Evolutionary conservation across 1,140 invertebrate genomes (phyloP).

Genomic region (Nasonia longicornis): DNA sequence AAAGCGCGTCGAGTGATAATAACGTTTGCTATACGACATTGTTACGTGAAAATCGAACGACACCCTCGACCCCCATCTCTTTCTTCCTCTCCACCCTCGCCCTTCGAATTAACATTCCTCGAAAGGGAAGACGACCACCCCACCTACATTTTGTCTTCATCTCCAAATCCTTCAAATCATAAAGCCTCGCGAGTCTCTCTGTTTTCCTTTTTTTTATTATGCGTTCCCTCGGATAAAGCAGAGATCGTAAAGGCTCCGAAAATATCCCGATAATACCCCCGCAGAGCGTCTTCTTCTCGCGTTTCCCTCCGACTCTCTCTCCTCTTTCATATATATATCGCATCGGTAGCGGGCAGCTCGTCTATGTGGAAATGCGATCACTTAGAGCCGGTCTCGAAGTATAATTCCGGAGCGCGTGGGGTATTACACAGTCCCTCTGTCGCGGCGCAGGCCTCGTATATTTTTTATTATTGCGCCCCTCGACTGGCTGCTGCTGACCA

Average conservation of each 20-base stretch:
- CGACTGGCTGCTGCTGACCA: conserved; percentile 55
- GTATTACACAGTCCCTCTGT: conserved; percentile 47
- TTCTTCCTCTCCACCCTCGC: background rate
- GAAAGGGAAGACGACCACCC: background rate
- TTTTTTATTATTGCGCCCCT: conserved; percentile 66
- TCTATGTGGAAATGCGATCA: conserved; percentile 70
- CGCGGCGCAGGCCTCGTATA: conserved; percentile 57
- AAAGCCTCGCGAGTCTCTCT: conserved; percentile 1
- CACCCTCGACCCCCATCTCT: background rate
- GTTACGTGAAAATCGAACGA: background rate
- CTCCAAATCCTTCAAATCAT: conserved; percentile 30
- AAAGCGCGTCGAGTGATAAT: conserved; percentile 4
- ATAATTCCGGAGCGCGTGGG: conserved; percentile 59
- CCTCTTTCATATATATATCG: conserved; percentile 50
- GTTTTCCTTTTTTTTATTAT: conserved; percentile 35
- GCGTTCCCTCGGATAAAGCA: conserved; percentile 31
- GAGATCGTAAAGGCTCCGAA: conserved; percentile 54
- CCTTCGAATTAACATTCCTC: conserved; percentile 29
- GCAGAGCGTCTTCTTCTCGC: conserved; percentile 44
- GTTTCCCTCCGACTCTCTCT: conserved; percentile 24
- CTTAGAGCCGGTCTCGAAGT: conserved; percentile 65
- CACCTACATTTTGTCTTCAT: background rate
- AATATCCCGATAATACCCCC: conserved; percentile 55
- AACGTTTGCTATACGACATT: conserved; percentile 18
- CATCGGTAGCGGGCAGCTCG: conserved; percentile 60